Percentiles rank a stretch among this genome's conserved stretches.
Evolutionary conservation across 2,888 invertebrate genomes (phyloP).

Genomic region (Thecophora atra): DNA sequence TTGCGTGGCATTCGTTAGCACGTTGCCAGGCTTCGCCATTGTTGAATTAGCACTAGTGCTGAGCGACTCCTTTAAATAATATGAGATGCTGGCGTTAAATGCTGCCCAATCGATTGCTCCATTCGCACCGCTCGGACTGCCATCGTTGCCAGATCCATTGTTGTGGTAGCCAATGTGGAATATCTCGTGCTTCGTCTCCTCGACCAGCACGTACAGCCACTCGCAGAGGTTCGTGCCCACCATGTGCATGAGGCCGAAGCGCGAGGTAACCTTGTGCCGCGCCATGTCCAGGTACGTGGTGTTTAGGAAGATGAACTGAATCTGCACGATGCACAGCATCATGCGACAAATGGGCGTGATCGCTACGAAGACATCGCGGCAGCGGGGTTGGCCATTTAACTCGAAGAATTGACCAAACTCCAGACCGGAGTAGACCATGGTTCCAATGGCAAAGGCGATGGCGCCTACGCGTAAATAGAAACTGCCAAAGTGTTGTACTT

Average conservation of each 20-base stretch:
- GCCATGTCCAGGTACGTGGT: conserved; percentile 78
- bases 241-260: conserved; percentile 92
- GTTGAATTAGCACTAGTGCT: not conserved
- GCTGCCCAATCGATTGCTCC: conserved; percentile 53
- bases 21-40: not conserved
- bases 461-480: conserved; percentile 88
- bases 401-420: conserved; percentile 82
- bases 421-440: conserved; percentile 77
- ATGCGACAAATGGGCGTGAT: conserved; percentile 84
- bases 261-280: conserved; percentile 76
- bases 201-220: conserved; percentile 88
- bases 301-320: conserved; percentile 93
- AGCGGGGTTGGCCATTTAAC: conserved; percentile 69
- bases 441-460: conserved; percentile 71
- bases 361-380: conserved; percentile 74
- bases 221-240: conserved; percentile 91
- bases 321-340: conserved; percentile 86
- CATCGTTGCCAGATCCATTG: conserved; percentile 28
- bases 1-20: conserved; percentile 22
- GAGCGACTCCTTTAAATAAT: conserved; percentile 21
- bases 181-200: conserved; percentile 89
- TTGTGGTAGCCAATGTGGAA: conserved; percentile 72
- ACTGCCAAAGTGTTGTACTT: conserved; percentile 77
- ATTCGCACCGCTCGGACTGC: not conserved
- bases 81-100: conserved; percentile 49